Conservation (phyloP, 2,797 vertebrate genomes). For the Xenentodon cancila region DNA sequence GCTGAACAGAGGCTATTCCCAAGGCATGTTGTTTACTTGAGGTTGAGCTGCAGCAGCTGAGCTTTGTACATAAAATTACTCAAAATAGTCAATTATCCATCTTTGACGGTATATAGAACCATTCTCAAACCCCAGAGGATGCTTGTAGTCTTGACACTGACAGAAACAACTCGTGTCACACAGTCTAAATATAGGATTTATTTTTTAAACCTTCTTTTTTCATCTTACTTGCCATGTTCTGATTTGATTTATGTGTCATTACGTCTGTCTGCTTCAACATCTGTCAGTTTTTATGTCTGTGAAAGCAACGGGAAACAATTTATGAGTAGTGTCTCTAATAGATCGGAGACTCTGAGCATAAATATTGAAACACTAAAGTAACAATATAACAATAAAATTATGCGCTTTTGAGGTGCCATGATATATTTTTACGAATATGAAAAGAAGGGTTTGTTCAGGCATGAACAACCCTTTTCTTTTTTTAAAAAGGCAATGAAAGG, state of each 20-base stretch:
- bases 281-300: constrained; percentile 55
- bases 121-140: constrained; percentile 74
- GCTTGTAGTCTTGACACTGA: constrained; percentile 77
- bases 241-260: constrained; percentile 44
- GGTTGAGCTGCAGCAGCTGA: constrained; percentile 82
- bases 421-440: constrained; percentile 21
- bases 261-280: constrained; percentile 47
- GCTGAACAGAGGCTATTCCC: constrained; percentile 77
- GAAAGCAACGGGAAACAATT: constrained; percentile 48
- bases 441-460: not conserved
- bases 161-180: constrained; percentile 75
- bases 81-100: constrained; percentile 86
- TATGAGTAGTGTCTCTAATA: constrained; percentile 21
- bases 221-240: constrained; percentile 41
- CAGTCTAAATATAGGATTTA: constrained; percentile 76
- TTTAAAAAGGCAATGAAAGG: too few species aligned
- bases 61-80: constrained; percentile 83
- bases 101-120: constrained; percentile 77
- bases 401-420: constrained; percentile 2
- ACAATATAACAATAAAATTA: constrained; percentile 21
- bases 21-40: constrained; percentile 81
- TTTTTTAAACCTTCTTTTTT: constrained; percentile 36
- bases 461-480: constrained; percentile 17
- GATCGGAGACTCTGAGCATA: constrained; percentile 17
- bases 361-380: constrained; percentile 16